Evolutionary conservation across 2,113 vertebrate genomes (phyloP).

Genomic region (Dasyornis broadbenti): DNA sequence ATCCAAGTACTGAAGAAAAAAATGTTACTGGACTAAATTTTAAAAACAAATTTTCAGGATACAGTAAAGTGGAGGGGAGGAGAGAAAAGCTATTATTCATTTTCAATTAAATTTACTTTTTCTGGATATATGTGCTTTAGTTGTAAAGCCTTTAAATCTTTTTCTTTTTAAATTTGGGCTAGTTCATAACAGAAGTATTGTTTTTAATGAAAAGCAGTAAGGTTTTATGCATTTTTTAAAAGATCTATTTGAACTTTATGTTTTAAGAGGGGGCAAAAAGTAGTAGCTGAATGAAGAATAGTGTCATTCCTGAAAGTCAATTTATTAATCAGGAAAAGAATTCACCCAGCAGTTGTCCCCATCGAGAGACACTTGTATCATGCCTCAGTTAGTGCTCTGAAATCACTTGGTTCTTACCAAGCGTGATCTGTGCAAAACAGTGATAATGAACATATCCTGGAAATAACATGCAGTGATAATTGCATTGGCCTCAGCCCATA

Average conservation of each 20-base stretch:
- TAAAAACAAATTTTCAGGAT: neutral
- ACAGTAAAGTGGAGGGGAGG: neutral
- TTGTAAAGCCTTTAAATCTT: neutral
- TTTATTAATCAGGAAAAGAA: slow-evolving; percentile 13
- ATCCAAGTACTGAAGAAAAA: neutral
- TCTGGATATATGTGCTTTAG: neutral
- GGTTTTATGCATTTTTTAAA: neutral
- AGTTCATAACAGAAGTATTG: neutral
- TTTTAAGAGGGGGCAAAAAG: neutral
- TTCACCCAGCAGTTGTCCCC: neutral
- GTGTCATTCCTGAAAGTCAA: neutral
- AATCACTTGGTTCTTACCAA: neutral
- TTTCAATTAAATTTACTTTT: neutral
- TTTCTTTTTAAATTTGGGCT: neutral
- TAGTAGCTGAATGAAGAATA: neutral
- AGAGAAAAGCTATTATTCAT: neutral
- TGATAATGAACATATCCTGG: neutral
- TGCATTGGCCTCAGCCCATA: neutral
- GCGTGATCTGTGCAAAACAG: neutral
- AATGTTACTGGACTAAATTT: neutral
- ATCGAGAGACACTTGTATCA: neutral
- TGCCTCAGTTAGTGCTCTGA: neutral
- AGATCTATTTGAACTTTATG: rapidly evolving
- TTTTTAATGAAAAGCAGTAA: neutral
- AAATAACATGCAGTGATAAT: neutral